phyloP scores from a whole-genome alignment of 2,797 vertebrate species.

The Mareca strepera region DNA sequence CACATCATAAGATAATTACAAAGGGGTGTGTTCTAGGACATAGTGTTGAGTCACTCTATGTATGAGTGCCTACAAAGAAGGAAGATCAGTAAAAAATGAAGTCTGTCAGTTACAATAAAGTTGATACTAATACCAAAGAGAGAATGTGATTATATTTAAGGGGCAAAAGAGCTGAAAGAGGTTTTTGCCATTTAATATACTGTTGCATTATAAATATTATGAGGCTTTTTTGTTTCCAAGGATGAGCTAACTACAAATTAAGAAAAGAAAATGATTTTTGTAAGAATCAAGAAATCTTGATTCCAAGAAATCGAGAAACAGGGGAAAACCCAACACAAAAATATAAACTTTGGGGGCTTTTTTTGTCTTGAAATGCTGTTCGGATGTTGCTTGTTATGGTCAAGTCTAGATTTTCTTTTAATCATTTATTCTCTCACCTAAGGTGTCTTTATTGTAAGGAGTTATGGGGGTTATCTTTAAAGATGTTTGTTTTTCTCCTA shows the following conservation, averaged over 20 bases:
- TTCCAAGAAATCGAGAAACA: neutral
- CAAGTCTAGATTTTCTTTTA: neutral
- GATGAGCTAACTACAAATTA: neutral
- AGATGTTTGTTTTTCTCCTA: neutral
- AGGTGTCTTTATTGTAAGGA: neutral
- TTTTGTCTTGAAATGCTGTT: neutral
- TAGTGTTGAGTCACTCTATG: neutral
- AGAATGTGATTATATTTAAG: neutral
- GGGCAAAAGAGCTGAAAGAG: neutral
- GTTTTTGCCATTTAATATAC: neutral
- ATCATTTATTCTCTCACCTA: neutral
- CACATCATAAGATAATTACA: neutral
- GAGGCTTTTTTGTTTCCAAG: neutral
- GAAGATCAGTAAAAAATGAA: neutral
- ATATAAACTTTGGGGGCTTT: fast-evolving
- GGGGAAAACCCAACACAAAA: neutral
- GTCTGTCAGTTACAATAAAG: neutral
- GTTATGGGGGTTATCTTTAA: neutral
- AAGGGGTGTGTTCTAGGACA: neutral
- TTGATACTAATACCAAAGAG: neutral
- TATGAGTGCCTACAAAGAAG: neutral
- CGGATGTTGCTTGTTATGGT: neutral
- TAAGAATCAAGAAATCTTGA: neutral
- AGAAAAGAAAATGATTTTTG: neutral
- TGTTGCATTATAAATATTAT: fast-evolving